Evolutionary conservation across 2,888 invertebrate species (phyloP), one percentile per base, ranked within the genome.

Genomic region (Beris morrisii): DNA sequence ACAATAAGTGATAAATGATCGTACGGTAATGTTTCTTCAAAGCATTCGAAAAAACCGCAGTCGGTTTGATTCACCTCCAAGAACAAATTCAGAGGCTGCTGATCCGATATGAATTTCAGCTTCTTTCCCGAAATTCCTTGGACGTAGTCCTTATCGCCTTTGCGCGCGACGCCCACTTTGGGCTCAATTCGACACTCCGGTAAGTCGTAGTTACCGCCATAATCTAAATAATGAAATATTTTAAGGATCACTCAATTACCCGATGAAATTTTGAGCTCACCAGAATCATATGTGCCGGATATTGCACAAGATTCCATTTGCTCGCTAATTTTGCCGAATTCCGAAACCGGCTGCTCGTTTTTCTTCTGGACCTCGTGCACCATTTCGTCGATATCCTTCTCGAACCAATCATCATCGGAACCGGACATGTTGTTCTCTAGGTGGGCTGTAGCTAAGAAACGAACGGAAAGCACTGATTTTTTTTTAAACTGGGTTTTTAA

Each of bases 321-420:
- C 22, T 22, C 22, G 22, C 22, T 22, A 22, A 1, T 64, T 72
- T 70, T 43, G 70, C 1, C 38, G 38, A 22, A 22, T 22, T 22
- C 22, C 22, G 22, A 22, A 22, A 22, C 22, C 22, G 64, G 32
- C 68, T 66, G 12, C 65, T 54, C 55, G 72, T 9, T 68, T n/a
- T 73, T 71, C 15, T 74, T 71, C 69, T 73, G 71, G 38, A 78
- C 70, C 53, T 72, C 73, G 63, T 76, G 71, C 2, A 77, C 73
- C 46, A 80, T 70, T 13, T 78, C 75, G 28, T 79, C 75, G 55
- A 79, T 77, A 63, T 80, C 79, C 65, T 79, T 77, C 11, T 75
- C 74, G 44, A 80, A 80, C 80, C 80, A 80, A 72, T 80, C 80
- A 43, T 73, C 73, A 57, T 71, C 73, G 4, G 70, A 71, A 58